Percentiles rank a stretch among this genome's conserved stretches.
Evolutionary conservation across 2,888 invertebrate species (phyloP).

Genomic region (Agrotis exclamationis): DNA sequence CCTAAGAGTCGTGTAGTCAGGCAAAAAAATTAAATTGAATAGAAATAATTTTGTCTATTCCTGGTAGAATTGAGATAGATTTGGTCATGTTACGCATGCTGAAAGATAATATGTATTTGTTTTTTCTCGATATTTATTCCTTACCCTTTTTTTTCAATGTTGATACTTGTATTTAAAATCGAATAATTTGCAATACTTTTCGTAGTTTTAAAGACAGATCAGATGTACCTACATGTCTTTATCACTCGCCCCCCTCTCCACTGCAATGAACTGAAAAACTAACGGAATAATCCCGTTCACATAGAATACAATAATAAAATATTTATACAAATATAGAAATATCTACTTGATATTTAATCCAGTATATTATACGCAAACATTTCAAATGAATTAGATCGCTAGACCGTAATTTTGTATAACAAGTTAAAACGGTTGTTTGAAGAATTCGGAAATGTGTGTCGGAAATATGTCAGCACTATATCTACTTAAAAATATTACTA

Average conservation of each 20-base stretch:
- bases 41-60: too few relatives aligned
- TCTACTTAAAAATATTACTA: not conserved
- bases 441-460: slow-evolving; percentile 10
- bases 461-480: slow-evolving; percentile 1
- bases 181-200: not conserved
- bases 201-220: not conserved
- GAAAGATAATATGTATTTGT: too few relatives aligned
- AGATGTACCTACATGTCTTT: too few relatives aligned
- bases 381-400: slow-evolving; percentile 42
- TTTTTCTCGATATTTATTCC: too few relatives aligned
- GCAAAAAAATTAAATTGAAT: too few relatives aligned
- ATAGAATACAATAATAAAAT: too few relatives aligned
- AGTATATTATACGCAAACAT: not conserved
- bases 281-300: slow-evolving; percentile 57
- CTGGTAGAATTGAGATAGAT: too few relatives aligned
- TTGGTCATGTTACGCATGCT: too few relatives aligned
- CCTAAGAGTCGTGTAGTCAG: too few relatives aligned
- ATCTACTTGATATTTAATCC: slow-evolving; percentile 9
- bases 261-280: slow-evolving; percentile 18
- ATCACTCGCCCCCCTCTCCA: slow-evolving; percentile 18
- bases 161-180: not conserved
- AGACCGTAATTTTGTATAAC: slow-evolving; percentile 13
- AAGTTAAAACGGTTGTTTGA: slow-evolving; percentile 15
- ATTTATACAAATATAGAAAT: slow-evolving; percentile 10
- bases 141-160: not conserved